phyloP scores from a whole-genome alignment of 2,888 invertebrate species.

The Trachelus iudaicus region DNA sequence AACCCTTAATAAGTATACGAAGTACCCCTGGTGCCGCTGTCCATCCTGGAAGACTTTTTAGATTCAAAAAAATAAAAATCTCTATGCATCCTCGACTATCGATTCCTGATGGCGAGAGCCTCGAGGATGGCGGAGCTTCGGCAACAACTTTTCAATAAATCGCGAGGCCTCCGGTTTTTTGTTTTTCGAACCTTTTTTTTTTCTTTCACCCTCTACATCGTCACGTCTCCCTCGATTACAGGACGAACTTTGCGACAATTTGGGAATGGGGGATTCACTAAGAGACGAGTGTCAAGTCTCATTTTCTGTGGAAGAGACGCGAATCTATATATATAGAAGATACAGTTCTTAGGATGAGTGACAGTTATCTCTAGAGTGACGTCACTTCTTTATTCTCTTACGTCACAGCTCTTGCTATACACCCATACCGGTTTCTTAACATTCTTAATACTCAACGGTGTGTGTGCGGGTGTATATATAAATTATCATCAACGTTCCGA shows the following conservation, averaged over 20 bases:
- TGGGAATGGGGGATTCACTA: background rate
- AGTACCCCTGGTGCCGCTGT: background rate
- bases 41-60: background rate
- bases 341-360: background rate
- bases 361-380: background rate
- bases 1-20: background rate
- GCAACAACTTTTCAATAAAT: conserved; percentile 56
- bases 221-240: background rate
- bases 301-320: background rate
- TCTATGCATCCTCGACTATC: background rate
- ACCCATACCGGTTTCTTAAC: background rate
- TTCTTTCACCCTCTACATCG: conserved; percentile 6
- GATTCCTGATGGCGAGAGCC: conserved; percentile 28
- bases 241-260: background rate
- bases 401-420: background rate
- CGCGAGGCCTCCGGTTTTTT: conserved; percentile 47
- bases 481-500: background rate
- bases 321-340: background rate
- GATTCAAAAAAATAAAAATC: background rate
- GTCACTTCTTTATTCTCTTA: background rate
- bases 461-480: too few relatives aligned
- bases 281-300: background rate
- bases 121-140: conserved; percentile 29
- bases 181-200: conserved; percentile 31
- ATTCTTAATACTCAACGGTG: background rate